Conservation (phyloP, 2,113 vertebrate genomes). For the Stegastes partitus region DNA sequence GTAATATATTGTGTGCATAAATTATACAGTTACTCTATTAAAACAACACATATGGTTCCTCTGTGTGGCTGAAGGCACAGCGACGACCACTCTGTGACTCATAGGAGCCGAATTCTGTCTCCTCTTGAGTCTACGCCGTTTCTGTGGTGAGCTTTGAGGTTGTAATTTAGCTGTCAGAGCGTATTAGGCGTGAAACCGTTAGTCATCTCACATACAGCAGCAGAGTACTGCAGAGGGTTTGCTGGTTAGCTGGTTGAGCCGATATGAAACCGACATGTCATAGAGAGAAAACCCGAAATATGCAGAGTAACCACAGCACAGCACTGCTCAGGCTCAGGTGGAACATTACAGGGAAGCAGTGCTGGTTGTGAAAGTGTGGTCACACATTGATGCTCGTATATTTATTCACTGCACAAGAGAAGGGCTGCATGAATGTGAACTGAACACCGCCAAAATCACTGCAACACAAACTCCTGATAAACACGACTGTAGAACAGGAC, state of each 20-base stretch:
- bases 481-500: neutral
- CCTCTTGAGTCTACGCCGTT: slow-evolving; percentile 40
- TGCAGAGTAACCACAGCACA: neutral
- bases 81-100: slow-evolving; percentile 58
- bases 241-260: slow-evolving; percentile 40
- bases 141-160: slow-evolving; percentile 62
- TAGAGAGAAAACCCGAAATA: neutral
- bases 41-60: neutral
- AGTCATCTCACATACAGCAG: slow-evolving; percentile 14
- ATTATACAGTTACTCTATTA: neutral
- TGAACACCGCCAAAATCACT: neutral
- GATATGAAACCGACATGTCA: slow-evolving; percentile 45
- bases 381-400: neutral
- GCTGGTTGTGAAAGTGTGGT: slow-evolving; percentile 12
- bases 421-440: neutral
- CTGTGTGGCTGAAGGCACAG: slow-evolving; percentile 38
- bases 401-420: slow-evolving; percentile 2
- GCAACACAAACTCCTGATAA: neutral
- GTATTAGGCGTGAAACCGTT: slow-evolving; percentile 66
- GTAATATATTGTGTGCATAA: neutral
- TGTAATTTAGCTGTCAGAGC: slow-evolving; percentile 57
- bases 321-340: neutral
- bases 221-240: slow-evolving; percentile 18
- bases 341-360: neutral
- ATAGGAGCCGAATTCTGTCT: slow-evolving; percentile 40